Base-by-base conservation (phyloP, 2,888 invertebrate species). In the Mesorhabditis sp. region DNA sequence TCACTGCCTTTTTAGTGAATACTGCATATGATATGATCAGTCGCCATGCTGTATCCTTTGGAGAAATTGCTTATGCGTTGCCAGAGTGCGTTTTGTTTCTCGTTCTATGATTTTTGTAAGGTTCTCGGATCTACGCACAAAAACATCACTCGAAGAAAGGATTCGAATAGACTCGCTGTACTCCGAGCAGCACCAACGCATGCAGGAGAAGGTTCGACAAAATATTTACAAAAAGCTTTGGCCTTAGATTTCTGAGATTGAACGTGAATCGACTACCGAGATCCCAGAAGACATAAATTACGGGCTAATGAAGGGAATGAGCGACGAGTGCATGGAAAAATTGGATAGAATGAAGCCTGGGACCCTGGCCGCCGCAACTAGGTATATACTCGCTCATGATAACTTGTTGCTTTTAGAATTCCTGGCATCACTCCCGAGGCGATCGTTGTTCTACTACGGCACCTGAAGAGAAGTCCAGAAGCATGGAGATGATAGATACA, bases 291-390 rank as follows among this genome's bases (percentile, higher is more conserved):
- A 78, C 62, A 72, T 82, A 10, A 77, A 82, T 67, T 83, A 81
- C 67, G 67, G 73, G 2, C 64, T 65, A 42, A 75, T 83, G 68
- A 67, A 67, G 13, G 93, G 72, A 91, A 92, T 5, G 92, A 94
- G 87, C 92, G 92, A 77, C 66, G 86, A 86, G 70, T 79, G 83
- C 45, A 69, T 79, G 28, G 86, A 86, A 70, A 86, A 85, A 67
- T 66, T 86, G 69, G 77, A 80, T 10, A 44, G 70, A 66, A 68
- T 72, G n/a, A 76, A 81, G 42, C 86, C 86, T 3, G 72, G 72
- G 15, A 86, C 82, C 63, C 72, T 86, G 0, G 86, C 83, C 1
- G 86, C 86, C 4, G 86, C 86, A 10, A 79, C 83, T 2, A 70
- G 79, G 69, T 79, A 10, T 66, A 15, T 28, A 44, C 6, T 42